Base-by-base conservation (phyloP, 2,888 invertebrate genomes). In the Sipha maydis region DNA sequence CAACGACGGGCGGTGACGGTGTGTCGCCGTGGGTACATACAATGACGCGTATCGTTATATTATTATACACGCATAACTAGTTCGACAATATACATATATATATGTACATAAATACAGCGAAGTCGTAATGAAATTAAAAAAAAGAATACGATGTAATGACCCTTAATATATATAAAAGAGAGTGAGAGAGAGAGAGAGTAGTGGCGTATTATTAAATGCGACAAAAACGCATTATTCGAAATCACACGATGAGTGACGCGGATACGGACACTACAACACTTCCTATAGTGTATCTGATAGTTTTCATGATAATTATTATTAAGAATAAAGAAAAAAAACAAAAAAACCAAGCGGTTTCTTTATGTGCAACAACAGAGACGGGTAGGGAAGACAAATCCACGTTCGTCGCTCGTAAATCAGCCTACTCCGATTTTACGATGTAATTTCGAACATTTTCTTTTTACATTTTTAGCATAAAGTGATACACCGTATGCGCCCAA, bases 171-270 rank as follows among this genome's bases (percentile, higher is more conserved):
- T 48, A 48, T 14, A 14, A 9, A 5, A 41, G 0, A 19, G 56
- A 56, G 56, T 11, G 56, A 56, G 56, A 56, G 56, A 56, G 56
- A 11, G 19, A 11, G 56, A 56, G 56, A 17, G 21, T 75, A 28
- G 61, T 31, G 41, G 76, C 67, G 14, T 28, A n/a, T 67, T 28
- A 61, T 85, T 85, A 31, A n/a, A 85, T 77, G 67, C 77, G 85
- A 77, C 41, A 41, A 85, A 76, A 67, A 77, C 48, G 85, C 56
- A 75, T 85, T 77, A 77, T 85, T 77, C 48, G 77, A 48, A 67
- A 85, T 76, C 76, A 76, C 76, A 67, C 41, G 41, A 28, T 0
- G 69, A 28, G 14, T 9, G 69, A 2, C 28, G 61, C 28, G 75
- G 4, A 9, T 28, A 34, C 25, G 28, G 61, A 84, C 61, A 54